Conservation (phyloP, 1,140 invertebrate genomes). For the Halyomorpha halys region DNA sequence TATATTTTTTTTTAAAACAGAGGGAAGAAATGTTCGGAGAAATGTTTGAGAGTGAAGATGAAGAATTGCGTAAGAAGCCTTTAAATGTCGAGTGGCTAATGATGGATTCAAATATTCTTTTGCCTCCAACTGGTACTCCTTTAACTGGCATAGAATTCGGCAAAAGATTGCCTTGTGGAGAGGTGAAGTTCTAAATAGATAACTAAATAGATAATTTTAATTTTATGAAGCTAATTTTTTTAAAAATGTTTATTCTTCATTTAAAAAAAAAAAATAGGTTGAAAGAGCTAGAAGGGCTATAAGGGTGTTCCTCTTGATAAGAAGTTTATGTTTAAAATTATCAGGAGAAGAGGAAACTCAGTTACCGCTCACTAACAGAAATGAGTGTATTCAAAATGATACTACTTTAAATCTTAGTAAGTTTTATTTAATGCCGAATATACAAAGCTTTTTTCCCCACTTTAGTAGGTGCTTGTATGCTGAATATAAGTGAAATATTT, state of each 20-base stretch:
- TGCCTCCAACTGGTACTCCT: slow-evolving; percentile 93
- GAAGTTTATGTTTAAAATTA: slow-evolving; percentile 71
- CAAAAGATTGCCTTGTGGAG: slow-evolving; percentile 89
- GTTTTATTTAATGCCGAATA: slow-evolving; percentile 5
- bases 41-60: slow-evolving; percentile 97
- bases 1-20: slow-evolving; percentile 36
- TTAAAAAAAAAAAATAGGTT: slow-evolving; percentile 55
- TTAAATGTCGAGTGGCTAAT: slow-evolving; percentile 87
- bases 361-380: slow-evolving; percentile 84
- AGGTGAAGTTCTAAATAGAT: slow-evolving; percentile 46
- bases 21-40: slow-evolving; percentile 97
- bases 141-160: slow-evolving; percentile 92
- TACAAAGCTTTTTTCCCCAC: not conserved
- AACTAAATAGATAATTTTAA: not conserved
- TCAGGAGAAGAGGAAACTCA: slow-evolving; percentile 73
- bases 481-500: slow-evolving; percentile 12
- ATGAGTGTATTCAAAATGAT: slow-evolving; percentile 64
- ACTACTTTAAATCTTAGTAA: slow-evolving; percentile 30
- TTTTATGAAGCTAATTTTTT: not conserved
- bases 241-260: not conserved
- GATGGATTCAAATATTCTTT: slow-evolving; percentile 91
- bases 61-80: slow-evolving; percentile 76
- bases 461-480: slow-evolving; percentile 11
- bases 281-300: slow-evolving; percentile 88
- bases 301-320: slow-evolving; percentile 84